Percentiles rank a stretch among this genome's conserved stretches.
Evolutionary conservation across 1,140 invertebrate genomes (phyloP).

Genomic region (Chymomyza costata): DNA sequence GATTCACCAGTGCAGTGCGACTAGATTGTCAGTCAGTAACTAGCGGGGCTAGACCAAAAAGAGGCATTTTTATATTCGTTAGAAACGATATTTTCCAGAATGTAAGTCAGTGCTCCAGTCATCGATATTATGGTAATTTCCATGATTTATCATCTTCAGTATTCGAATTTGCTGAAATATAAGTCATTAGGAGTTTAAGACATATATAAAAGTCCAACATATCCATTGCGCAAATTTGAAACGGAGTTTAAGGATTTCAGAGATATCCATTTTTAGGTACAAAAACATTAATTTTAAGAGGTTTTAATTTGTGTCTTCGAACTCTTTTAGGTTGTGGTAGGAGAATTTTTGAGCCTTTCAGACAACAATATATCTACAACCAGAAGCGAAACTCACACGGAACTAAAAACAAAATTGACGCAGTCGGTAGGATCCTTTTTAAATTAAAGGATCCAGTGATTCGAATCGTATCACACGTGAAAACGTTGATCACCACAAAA

Average conservation of each 20-base stretch:
- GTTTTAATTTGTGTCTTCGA: not conserved
- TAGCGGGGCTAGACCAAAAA: not conserved
- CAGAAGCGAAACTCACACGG: no score
- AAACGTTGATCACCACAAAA: no score
- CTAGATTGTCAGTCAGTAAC: not conserved
- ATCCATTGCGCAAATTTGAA: not conserved
- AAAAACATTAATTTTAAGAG: not conserved
- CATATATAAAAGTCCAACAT: not conserved
- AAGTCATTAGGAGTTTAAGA: not conserved
- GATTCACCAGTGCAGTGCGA: not conserved
- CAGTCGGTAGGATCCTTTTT: no score
- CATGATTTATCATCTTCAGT: not conserved
- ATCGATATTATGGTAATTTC: not conserved
- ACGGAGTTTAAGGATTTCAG: no score
- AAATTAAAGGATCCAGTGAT: no score
- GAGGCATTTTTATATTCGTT: conserved; percentile 1
- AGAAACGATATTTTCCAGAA: not conserved
- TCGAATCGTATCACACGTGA: no score
- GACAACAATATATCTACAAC: no score
- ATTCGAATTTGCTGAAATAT: no score
- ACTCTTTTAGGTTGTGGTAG: no score
- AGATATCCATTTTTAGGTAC: no score
- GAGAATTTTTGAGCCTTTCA: no score
- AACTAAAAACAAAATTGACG: no score
- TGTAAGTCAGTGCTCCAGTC: not conserved